phyloP scores from a whole-genome alignment of 2,888 invertebrate genomes.

The Marronus borbonicus region DNA sequence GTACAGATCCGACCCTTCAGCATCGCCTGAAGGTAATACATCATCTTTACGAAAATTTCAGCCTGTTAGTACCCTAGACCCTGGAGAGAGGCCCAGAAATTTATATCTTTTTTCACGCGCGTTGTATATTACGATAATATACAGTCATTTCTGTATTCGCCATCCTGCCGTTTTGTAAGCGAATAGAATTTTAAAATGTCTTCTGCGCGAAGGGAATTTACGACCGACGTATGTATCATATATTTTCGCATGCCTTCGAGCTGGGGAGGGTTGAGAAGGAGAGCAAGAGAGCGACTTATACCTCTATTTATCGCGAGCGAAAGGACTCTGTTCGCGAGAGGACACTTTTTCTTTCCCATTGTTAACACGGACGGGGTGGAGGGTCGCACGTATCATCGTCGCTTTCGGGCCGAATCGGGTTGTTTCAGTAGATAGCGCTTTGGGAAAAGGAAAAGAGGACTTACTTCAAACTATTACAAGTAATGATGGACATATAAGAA shows the following conservation, averaged over 20 bases:
- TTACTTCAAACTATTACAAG: not conserved
- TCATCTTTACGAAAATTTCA: conserved; percentile 45
- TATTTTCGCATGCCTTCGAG: conserved; percentile 25
- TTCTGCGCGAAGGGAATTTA: conserved; percentile 47
- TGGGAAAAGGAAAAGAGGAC: not conserved
- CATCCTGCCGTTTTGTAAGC: conserved; percentile 46
- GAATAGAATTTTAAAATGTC: conserved; percentile 50
- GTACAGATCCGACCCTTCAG: too few relatives aligned
- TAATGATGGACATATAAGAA: not conserved
- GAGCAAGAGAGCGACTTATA: not conserved
- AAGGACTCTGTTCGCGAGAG: conserved; percentile 33
- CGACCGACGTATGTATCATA: conserved; percentile 6
- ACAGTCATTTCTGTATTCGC: conserved; percentile 50
- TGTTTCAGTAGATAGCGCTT: conserved; percentile 12
- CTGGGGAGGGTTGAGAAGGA: not conserved
- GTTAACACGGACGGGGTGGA: not conserved
- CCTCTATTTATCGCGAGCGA: conserved; percentile 30
- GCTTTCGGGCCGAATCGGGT: conserved; percentile 12
- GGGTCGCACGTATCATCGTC: not conserved
- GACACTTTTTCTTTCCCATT: conserved; percentile 18
- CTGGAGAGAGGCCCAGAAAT: conserved; percentile 21
- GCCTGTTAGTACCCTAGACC: conserved; percentile 35
- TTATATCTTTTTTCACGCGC: conserved; percentile 48
- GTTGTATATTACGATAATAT: conserved; percentile 51
- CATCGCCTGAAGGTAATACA: conserved; percentile 30